A percentile compares a stretch with the other conserved stretches of the same genome.
Evolutionary conservation across 2,888 invertebrate genomes (phyloP).

Genomic region (Himalopsyche tibetana): DNA sequence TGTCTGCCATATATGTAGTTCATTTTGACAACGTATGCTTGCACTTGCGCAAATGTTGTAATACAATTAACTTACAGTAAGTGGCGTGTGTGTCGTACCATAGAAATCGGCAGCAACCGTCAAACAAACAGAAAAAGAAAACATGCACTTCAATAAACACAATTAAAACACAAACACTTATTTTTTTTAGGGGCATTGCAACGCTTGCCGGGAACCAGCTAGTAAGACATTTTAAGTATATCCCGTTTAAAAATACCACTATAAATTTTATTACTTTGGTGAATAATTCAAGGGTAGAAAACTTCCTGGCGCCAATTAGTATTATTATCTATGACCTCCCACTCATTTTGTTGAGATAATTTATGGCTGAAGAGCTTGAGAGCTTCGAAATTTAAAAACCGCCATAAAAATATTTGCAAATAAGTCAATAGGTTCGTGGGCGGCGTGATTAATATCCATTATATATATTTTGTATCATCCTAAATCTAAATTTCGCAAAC

Average conservation of each 20-base stretch:
- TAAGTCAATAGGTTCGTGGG: background rate
- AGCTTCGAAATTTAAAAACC: background rate
- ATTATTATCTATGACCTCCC: background rate
- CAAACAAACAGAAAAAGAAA: too few species aligned
- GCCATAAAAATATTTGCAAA: background rate
- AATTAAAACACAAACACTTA: too few species aligned
- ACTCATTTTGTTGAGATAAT: background rate
- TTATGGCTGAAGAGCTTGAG: background rate
- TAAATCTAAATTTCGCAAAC: slow-evolving; percentile 17
- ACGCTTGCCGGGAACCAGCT: too few species aligned
- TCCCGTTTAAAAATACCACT: background rate
- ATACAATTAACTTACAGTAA: too few species aligned
- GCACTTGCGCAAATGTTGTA: too few species aligned
- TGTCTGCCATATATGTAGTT: too few species aligned
- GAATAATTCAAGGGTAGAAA: background rate
- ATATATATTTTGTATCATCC: background rate
- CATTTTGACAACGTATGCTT: too few species aligned
- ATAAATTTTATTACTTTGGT: background rate
- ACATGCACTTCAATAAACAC: too few species aligned
- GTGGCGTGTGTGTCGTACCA: too few species aligned
- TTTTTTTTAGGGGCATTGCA: too few species aligned
- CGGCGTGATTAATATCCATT: background rate
- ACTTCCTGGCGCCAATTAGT: slow-evolving; percentile 14
- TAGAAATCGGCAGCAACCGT: too few species aligned
- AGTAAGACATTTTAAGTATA: too few species aligned